A percentile compares a stretch with the other conserved stretches of the same genome.
Conservation (phyloP, 2,888 invertebrate genomes). For the Papilio gigon region DNA sequence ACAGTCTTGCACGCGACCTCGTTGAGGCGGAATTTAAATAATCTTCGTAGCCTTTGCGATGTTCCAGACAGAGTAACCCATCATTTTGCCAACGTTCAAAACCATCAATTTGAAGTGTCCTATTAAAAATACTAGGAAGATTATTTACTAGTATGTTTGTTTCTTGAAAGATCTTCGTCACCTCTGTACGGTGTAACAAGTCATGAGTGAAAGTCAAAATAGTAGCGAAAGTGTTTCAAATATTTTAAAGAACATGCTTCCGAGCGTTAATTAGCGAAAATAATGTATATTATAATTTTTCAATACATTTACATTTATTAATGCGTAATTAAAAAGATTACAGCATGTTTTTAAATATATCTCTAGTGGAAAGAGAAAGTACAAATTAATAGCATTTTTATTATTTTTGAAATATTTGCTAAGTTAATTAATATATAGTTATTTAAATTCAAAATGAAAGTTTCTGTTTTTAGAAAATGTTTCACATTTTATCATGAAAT, state of each 20-base stretch:
- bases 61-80: too few relatives aligned
- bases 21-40: too few relatives aligned
- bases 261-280: background rate
- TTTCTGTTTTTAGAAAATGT: background rate
- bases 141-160: background rate
- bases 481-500: background rate
- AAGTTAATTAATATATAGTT: background rate
- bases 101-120: too few relatives aligned
- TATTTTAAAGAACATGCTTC: background rate
- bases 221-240: background rate
- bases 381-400: background rate
- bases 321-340: constrained; percentile 1
- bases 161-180: background rate
- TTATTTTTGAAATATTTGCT: background rate
- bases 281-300: background rate
- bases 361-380: background rate
- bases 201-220: constrained; percentile 18
- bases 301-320: background rate
- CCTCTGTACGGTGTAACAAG: background rate
- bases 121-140: background rate
- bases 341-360: background rate
- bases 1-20: too few relatives aligned
- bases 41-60: too few relatives aligned
- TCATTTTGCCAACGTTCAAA: too few relatives aligned
- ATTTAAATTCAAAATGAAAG: background rate